These are phyloP conservation scores for Dunckerocampus dactyliophorus DNA, from an alignment of 2,113 vertebrate species.

Conservation along the genomic window DNA sequence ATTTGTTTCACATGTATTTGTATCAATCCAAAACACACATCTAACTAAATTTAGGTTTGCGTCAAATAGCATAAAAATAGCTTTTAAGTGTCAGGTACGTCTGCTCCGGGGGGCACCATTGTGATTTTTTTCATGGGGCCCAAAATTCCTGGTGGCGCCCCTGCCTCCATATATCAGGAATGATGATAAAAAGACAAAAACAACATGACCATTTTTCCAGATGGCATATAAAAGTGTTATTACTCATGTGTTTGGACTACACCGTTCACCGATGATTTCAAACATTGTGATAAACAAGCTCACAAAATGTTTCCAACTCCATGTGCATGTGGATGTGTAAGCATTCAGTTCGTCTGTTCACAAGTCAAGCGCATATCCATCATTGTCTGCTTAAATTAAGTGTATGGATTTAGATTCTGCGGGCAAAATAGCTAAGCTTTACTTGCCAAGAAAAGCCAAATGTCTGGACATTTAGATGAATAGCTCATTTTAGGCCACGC, in stretches of 20 bases:
- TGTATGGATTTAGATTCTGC: slow-evolving; percentile 42
- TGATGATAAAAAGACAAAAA: slow-evolving; percentile 6
- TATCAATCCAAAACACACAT: too few relatives aligned
- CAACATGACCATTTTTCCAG: slow-evolving; percentile 13
- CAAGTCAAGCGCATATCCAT: slow-evolving; percentile 36
- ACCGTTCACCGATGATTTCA: not conserved
- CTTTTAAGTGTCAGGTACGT: too few relatives aligned
- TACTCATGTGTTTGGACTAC: slow-evolving; percentile 4
- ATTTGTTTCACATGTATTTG: too few relatives aligned
- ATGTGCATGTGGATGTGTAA: not conserved
- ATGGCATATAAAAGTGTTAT: slow-evolving; percentile 30
- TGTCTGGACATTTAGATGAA: slow-evolving; percentile 61
- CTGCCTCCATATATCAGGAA: not conserved
- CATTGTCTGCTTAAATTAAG: slow-evolving; percentile 46
- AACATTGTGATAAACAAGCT: slow-evolving; percentile 21
- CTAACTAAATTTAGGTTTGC: too few relatives aligned
- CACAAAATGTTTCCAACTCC: slow-evolving; percentile 4
- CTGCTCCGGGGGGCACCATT: too few relatives aligned
- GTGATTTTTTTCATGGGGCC: too few relatives aligned
- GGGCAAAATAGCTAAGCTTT: slow-evolving; percentile 27
- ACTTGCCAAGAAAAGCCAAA: slow-evolving; percentile 60
- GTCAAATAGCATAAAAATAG: too few relatives aligned
- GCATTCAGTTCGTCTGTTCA: slow-evolving; percentile 11
- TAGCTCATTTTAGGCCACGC: slow-evolving; percentile 51
- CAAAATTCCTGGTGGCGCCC: too few relatives aligned